These are phyloP conservation scores for Phaethornis superciliosus DNA, from an alignment of 2,113 vertebrate species.

Conservation along the genomic window DNA sequence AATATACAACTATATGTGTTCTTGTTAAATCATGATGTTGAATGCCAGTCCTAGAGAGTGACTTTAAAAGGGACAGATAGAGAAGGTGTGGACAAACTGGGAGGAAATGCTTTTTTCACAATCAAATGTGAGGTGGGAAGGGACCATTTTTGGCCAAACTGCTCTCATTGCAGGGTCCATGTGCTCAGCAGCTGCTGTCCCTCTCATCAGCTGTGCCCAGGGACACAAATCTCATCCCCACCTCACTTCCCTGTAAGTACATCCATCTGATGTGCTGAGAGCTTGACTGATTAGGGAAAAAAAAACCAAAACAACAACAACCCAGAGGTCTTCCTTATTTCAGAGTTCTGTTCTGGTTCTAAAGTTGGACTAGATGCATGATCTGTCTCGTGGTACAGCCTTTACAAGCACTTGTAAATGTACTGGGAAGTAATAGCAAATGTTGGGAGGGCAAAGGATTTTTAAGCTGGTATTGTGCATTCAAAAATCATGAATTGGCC, in stretches of 20 bases:
- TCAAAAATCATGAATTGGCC: not conserved
- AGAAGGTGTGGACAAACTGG: not conserved
- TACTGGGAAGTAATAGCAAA: not conserved
- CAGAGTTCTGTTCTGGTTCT: not conserved
- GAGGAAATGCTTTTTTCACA: not conserved
- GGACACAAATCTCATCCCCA: not conserved
- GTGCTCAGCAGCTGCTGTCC: accelerated
- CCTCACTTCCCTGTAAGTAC: not conserved
- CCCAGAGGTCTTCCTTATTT: not conserved
- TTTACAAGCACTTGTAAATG: not conserved
- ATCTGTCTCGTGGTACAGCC: not conserved
- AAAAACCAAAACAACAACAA: not conserved
- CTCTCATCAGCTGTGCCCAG: not conserved
- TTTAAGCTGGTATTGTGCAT: not conserved
- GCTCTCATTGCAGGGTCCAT: accelerated
- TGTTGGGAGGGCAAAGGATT: not conserved
- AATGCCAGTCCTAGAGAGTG: not conserved
- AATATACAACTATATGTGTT: accelerated
- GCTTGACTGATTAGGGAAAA: not conserved
- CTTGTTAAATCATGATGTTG: not conserved
- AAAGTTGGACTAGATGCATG: not conserved
- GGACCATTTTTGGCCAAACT: accelerated
- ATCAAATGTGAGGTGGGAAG: not conserved
- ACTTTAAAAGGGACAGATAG: not conserved
- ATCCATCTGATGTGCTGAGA: not conserved